Percentiles rank a stretch among this genome's conserved stretches.
Evolutionary conservation across 2,113 vertebrate genomes (phyloP).

Genomic region (Peromyscus californicus): DNA sequence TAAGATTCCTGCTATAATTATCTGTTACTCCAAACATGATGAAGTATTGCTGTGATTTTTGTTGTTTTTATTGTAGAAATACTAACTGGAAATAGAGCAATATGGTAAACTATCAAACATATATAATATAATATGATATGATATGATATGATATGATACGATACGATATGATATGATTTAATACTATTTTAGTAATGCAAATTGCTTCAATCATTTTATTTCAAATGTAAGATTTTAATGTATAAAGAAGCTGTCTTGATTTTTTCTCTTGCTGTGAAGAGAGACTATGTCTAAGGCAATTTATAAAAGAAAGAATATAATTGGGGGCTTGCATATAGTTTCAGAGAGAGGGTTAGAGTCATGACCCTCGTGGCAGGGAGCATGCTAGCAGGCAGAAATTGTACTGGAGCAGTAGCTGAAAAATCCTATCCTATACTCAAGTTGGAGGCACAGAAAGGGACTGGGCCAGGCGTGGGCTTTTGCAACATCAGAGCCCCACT

Average conservation of each 20-base stretch:
- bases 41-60: not conserved
- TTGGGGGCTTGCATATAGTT: not conserved
- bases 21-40: not conserved
- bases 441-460: not conserved
- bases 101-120: not conserved
- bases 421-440: not conserved
- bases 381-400: no score
- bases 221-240: not conserved
- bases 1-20: no score
- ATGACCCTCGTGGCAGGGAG: not conserved
- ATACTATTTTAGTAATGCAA: not conserved
- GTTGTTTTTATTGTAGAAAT: not conserved
- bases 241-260: not conserved
- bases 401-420: not conserved
- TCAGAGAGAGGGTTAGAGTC: not conserved
- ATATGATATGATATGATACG: no score
- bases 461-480: not conserved
- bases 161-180: no score
- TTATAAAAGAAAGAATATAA: not conserved
- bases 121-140: no score
- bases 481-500: no score
- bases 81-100: not conserved
- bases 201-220: not conserved
- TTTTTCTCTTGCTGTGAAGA: not conserved
- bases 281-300: not conserved